Base-by-base conservation (phyloP, 2,113 vertebrate genomes). In the Puffinus mauretanicus region DNA sequence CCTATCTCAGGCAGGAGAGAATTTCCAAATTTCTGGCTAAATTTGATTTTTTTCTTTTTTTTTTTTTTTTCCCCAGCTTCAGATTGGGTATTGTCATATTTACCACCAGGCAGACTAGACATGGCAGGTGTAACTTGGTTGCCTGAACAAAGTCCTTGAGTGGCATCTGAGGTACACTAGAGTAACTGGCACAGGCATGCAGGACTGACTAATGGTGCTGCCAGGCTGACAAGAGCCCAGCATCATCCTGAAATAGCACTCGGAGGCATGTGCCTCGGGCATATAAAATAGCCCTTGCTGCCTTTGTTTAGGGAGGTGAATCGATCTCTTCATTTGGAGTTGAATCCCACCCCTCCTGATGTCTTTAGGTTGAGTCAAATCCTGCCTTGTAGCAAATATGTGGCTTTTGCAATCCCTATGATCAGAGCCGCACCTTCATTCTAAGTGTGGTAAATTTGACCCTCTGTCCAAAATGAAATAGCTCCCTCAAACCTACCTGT, bases 401-500 rank as follows among this genome's bases (percentile, higher is more conserved):
- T 61, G 64, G 16, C 51, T 81, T 88, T 76, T 42, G 11, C 26
- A 92, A 6, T 29, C 46, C 16, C 47, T 69, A 3, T 16, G 15
- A 49, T 47, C 29, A 64, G 36, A 61, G 40, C 19, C 1, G 1
- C 40, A 72, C 10, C 64, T 81, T 62, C 67, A 16, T 40, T 72
- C 78, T 64, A n/a, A 49, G 26, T 6, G 10, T 29, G 24, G 46
- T n/a, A 89, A 72, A 83, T 22, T 12, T 79, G 42, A n/a, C 36
- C 36, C 26, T 75, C 12, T 40, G 24, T 60, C 55, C 34, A 75
- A 83, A 94, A 47, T 3, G 24, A 93, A 30, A 42, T 13, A 46
- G 49, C 30, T 86, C 7, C 55, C 51, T 60, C 61, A 79, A 67
- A 95, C 97, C 30, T 95, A 99, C 99, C 97, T 99, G 99, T 82